Evolutionary conservation across 2,888 invertebrate species (phyloP).

Genomic region (Chloromyia formosa): DNA sequence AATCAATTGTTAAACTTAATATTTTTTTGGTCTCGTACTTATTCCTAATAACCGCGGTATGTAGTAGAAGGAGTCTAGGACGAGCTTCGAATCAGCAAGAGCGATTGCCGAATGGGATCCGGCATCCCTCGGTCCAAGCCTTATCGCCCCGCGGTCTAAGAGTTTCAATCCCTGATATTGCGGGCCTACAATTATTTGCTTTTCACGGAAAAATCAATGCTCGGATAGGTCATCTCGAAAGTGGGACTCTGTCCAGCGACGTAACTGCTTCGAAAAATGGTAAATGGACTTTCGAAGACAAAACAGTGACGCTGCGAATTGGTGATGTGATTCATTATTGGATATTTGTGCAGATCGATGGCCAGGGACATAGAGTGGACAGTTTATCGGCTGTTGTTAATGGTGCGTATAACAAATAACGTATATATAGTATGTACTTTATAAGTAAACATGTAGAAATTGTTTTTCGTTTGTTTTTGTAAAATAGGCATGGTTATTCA

Average conservation of each 20-base stretch:
- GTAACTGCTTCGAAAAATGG: slow-evolving; percentile 61
- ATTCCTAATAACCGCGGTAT: no score
- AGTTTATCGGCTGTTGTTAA: slow-evolving; percentile 38
- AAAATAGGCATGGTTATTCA: no score
- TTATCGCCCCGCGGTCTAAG: slow-evolving; percentile 62
- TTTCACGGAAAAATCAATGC: slow-evolving; percentile 74
- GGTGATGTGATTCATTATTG: slow-evolving; percentile 70
- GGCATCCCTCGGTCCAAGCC: slow-evolving; percentile 56
- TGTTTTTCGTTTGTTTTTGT: no score
- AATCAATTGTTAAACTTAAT: no score
- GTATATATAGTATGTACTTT: no score
- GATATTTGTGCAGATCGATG: slow-evolving; percentile 66
- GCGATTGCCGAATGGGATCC: no score
- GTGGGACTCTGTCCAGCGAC: slow-evolving; percentile 66
- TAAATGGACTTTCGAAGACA: slow-evolving; percentile 65
- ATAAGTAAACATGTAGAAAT: no score
- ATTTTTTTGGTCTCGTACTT: no score
- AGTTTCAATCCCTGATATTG: slow-evolving; percentile 63
- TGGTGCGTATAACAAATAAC: slow-evolving; percentile 44
- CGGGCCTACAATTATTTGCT: slow-evolving; percentile 68
- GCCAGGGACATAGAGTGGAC: slow-evolving; percentile 52
- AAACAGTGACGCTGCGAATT: slow-evolving; percentile 61
- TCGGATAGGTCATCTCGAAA: slow-evolving; percentile 61
- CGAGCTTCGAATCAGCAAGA: no score
- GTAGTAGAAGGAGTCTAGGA: no score